Conservation (phyloP, 2,113 vertebrate species). For the Vireo altiloquus region DNA sequence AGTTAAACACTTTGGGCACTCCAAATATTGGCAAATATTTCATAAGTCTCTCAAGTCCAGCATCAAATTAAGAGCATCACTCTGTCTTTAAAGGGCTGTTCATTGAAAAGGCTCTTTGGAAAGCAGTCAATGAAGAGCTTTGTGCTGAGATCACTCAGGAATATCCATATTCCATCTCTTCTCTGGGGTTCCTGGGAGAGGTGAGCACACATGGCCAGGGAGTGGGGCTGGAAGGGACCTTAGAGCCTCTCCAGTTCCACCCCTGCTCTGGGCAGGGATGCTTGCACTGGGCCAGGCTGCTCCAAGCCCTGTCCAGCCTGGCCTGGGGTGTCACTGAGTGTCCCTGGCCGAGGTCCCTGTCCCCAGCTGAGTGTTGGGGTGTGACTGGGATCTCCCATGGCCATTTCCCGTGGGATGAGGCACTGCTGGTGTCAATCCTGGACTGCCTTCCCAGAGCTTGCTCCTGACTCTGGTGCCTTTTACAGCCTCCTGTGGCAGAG, state of each 20-base stretch:
- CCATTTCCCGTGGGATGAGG: accelerated
- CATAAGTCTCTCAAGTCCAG: background rate
- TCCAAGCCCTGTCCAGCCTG: background rate
- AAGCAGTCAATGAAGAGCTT: background rate
- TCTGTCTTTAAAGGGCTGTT: background rate
- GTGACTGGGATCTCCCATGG: accelerated
- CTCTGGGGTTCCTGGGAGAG: accelerated
- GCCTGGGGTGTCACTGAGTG: background rate
- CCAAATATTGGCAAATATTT: background rate
- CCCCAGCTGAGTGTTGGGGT: background rate
- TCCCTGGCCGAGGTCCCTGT: background rate
- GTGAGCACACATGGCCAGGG: accelerated
- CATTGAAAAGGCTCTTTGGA: background rate
- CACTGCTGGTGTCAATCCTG: background rate
- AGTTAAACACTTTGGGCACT: background rate
- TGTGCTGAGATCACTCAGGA: background rate
- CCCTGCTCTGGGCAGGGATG: background rate
- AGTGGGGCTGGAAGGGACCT: background rate
- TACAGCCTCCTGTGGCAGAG: background rate
- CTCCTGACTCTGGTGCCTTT: background rate
- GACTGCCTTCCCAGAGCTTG: background rate
- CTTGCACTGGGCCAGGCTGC: background rate
- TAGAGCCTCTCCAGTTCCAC: accelerated
- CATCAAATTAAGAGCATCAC: background rate
- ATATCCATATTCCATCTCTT: background rate